Evolutionary conservation across 2,888 invertebrate genomes (phyloP), one percentile per base, ranked within the genome.

Genomic region (Gryllus longicercus): DNA sequence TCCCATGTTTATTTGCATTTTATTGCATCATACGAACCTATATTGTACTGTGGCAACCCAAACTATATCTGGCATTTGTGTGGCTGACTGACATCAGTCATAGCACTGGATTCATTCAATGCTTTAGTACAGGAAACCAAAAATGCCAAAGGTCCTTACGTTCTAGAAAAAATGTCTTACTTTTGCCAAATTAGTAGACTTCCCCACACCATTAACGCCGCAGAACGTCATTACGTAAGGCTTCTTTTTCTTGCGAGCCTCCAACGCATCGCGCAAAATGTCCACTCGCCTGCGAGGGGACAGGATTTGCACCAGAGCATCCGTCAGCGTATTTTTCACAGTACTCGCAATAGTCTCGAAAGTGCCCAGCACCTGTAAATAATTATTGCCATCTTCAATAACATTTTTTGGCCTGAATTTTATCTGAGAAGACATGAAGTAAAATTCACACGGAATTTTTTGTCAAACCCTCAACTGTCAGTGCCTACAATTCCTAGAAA

Each of bases 131-230:
- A 38, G 5, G 38, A 8, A 38, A 38, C 8, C 38, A 5, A 38
- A 5, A 38, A 38, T 38, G 38, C 38, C 8, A 5, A 38, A 38
- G 38, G 38, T 5, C 25, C 25, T 25, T 25, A 38, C 38, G 5
- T 38, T 38, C 38, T 38, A 38, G 38, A 38, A 38, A 38, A 38
- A 38, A 23, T 0, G 5, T 38, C 81, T 81, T 83, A 91, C 91
- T 88, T 99, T 99, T 0, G 99, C 99, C 79, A 99, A 89, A 89
- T 99, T 99, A 2, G 99, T 99, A 0, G 98, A 98, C 86, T 99
- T 99, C 79, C 99, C 99, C 0, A 99, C 99, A 21, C 99, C 99
- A 87, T 99, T 99, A 2, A 96, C 99, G 81, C 99, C 99, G 88
- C 99, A 99, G 86, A 99, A 99, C 0, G 96, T 91, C 90, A 99